Base-by-base conservation (phyloP, 2,113 vertebrate genomes). In the Ailurus styani region DNA sequence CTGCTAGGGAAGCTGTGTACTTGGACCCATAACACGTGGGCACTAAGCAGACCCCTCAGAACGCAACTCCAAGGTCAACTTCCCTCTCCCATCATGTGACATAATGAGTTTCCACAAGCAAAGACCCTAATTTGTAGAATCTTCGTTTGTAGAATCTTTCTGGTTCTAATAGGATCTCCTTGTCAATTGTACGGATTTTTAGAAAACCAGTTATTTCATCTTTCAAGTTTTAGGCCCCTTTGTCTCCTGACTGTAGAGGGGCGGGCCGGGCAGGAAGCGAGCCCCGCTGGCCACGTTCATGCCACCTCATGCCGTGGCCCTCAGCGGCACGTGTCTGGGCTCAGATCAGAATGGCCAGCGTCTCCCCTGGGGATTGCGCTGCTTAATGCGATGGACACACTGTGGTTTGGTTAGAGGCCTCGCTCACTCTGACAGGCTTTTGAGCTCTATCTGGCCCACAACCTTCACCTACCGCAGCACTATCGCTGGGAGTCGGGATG, bases 11-110 rank as follows among this genome's bases (percentile, higher is more conserved):
- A 54, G 27, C 2, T 0, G 54, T 34, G 34, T 91, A 66, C 17
- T 0, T 0, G 14, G 84, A 23, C 37, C 72, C 45, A 4, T 17
- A 31, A 72, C 47, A 47, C 40, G 21, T 1, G 6, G 52, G 54
- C 70, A 0, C 15, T 2, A 47, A 34, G 66, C 60, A 68, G 87
- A 37, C 7, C 50, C 23, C 0, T 2, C 12, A 54, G 79, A 47
- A 55, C 3, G 34, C 21, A 7, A 3, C 34, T 31, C 50, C 8
- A 5, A 7, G 0, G 78, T 31, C 57, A 14, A 5, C 13, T 20
- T 10, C 50, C 55, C 57, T 77, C 25, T 42, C 81, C 5, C 0
- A 2, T 7, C 85, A 27, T 6, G 23, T 77, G 93, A 79, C 68
- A 18, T 5, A 0, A 1, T 0, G 29, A 73, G 40, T n/a, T 25